These are phyloP conservation scores for Salvelinus fontinalis DNA, from an alignment of 2,113 vertebrate genomes.

Conservation along the genomic window DNA sequence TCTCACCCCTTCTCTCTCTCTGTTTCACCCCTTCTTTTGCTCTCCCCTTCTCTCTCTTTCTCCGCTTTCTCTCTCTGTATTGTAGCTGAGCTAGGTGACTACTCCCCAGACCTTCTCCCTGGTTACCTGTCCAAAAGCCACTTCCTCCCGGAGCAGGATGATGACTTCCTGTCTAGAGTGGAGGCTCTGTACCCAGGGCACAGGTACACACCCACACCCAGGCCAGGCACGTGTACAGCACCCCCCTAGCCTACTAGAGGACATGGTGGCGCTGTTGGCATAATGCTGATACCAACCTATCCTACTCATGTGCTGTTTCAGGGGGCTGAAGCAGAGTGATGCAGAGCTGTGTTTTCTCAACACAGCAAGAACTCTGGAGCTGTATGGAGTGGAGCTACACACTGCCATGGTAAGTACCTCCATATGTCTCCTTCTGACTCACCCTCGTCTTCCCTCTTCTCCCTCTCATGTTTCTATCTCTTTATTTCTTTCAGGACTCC, in stretches of 20 bases:
- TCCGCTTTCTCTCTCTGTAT: constrained; percentile 13
- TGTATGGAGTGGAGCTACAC: constrained; percentile 95
- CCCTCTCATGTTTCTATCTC: neutral
- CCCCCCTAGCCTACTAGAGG: neutral
- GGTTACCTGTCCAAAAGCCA: constrained; percentile 84
- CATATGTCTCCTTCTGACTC: neutral
- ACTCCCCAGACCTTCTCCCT: constrained; percentile 71
- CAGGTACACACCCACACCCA: constrained; percentile 73
- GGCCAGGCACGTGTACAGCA: neutral
- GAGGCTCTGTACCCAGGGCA: constrained; percentile 92
- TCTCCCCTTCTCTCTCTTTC: too few relatives aligned
- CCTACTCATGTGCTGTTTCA: constrained; percentile 51
- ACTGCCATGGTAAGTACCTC: constrained; percentile 81
- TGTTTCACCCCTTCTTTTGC: neutral
- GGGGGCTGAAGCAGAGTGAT: constrained; percentile 91
- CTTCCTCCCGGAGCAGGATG: constrained; percentile 89
- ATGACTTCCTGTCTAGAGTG: constrained; percentile 90
- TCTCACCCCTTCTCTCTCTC: neutral
- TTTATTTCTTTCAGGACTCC: constrained; percentile 76
- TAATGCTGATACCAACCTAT: neutral
- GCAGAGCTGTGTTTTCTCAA: constrained; percentile 95
- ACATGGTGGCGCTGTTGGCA: neutral
- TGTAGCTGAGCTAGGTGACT: constrained; percentile 89
- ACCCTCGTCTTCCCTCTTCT: constrained; percentile 2
- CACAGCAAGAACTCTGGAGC: constrained; percentile 91